phyloP scores from a whole-genome alignment of 2,113 vertebrate species.

The Neolamprologus longior region DNA sequence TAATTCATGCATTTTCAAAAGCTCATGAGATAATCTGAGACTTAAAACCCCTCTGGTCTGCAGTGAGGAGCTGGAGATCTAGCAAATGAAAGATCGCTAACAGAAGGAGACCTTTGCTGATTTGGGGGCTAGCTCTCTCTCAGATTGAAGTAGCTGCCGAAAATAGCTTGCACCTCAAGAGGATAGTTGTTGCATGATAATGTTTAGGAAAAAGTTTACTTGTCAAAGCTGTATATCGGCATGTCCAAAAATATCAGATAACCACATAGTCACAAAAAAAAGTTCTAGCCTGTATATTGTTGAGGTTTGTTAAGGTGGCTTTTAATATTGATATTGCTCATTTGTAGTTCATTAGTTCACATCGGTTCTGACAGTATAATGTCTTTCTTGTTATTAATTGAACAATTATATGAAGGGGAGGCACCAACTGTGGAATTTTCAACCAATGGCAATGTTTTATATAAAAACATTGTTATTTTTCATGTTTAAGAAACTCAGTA shows the following conservation, averaged over 20 bases:
- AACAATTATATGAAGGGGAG: neutral
- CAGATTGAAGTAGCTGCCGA: slow-evolving; percentile 29
- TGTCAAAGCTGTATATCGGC: neutral
- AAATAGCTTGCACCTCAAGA: slow-evolving; percentile 15
- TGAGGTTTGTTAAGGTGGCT: neutral
- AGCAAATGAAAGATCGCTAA: slow-evolving; percentile 48
- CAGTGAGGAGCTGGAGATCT: slow-evolving; percentile 26
- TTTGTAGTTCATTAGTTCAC: neutral
- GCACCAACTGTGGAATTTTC: neutral
- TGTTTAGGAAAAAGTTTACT: neutral
- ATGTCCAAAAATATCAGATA: neutral
- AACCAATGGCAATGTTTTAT: neutral
- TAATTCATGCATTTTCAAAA: slow-evolving; percentile 65
- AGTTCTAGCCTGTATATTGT: neutral
- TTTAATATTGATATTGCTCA: neutral
- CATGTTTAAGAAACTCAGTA: neutral
- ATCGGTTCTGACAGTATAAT: neutral
- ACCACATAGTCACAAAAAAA: neutral
- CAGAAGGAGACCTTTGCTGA: slow-evolving; percentile 41
- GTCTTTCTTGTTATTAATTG: neutral
- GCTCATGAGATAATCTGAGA: slow-evolving; percentile 49
- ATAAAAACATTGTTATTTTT: neutral
- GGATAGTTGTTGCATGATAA: slow-evolving; percentile 35
- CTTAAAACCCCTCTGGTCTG: slow-evolving; percentile 51
- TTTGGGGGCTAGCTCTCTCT: slow-evolving; percentile 1